Evolutionary conservation across 1,140 invertebrate genomes (phyloP).

Genomic region (Drosophila pruinosa): DNA sequence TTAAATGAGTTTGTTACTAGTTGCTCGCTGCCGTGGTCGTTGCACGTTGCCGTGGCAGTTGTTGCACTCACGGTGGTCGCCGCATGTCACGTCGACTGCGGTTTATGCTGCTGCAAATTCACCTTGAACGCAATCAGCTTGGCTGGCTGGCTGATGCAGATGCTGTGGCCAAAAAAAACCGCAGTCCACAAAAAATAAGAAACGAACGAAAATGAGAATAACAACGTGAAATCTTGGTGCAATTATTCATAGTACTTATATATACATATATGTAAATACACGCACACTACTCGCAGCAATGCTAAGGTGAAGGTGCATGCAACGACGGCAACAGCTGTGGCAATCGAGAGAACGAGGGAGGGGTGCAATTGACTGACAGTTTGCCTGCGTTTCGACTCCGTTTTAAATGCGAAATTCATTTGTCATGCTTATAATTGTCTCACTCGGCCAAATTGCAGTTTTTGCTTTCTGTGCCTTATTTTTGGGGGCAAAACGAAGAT

Average conservation of each 20-base stretch:
- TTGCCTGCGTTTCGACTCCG: constrained; percentile 8
- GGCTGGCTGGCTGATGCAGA: not conserved
- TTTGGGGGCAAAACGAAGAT: constrained; percentile 15
- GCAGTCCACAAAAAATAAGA: constrained; percentile 5
- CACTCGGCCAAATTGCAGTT: constrained; percentile 71
- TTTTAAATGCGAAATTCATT: constrained; percentile 78
- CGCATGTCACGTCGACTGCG: constrained; percentile 68
- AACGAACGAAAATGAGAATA: constrained; percentile 14
- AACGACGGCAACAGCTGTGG: constrained; percentile 58
- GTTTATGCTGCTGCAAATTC: constrained; percentile 61
- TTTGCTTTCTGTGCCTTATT: not conserved
- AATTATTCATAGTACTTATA: constrained; percentile 66
- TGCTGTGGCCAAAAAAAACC: constrained; percentile 20
- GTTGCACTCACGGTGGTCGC: constrained; percentile 62
- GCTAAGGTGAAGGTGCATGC: constrained; percentile 65
- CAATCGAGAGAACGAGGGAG: not conserved
- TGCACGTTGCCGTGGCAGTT: constrained; percentile 8
- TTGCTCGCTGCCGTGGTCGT: not conserved
- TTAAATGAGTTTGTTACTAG: constrained; percentile 53
- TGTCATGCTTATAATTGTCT: constrained; percentile 81
- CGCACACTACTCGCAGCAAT: constrained; percentile 12
- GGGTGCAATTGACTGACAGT: constrained; percentile 62
- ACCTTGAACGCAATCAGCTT: constrained; percentile 56
- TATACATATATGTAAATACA: constrained; percentile 29
- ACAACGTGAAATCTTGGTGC: constrained; percentile 67